These are phyloP conservation scores for Masticophis lateralis DNA, from an alignment of 2,797 vertebrate species.

Conservation along the genomic window DNA sequence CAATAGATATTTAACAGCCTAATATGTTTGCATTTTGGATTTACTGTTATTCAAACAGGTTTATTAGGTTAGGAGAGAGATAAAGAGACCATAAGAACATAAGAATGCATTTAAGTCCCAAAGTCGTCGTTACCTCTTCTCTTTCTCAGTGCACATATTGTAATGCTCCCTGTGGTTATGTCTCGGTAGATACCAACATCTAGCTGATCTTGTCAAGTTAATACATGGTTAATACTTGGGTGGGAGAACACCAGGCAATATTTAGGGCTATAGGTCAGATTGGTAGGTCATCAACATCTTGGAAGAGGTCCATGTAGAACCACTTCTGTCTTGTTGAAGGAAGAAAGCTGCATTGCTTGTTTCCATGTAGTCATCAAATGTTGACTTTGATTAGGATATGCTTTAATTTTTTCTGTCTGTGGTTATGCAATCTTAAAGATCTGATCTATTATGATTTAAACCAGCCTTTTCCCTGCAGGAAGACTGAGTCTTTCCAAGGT, in stretches of 20 bases:
- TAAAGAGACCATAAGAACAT: background rate
- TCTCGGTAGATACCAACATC: background rate
- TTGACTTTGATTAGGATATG: background rate
- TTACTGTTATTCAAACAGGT: background rate
- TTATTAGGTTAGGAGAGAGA: background rate
- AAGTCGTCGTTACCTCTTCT: background rate
- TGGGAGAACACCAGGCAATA: background rate
- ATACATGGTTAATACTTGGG: background rate
- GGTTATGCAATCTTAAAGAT: background rate
- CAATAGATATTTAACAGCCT: background rate
- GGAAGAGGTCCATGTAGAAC: background rate
- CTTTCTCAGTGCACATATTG: background rate
- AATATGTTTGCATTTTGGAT: background rate
- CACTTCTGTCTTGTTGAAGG: background rate
- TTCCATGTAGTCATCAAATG: background rate
- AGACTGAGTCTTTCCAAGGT: background rate
- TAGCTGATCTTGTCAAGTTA: background rate
- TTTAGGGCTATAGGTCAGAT: background rate
- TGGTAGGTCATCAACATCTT: background rate
- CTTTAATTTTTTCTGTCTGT: background rate
- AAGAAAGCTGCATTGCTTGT: background rate
- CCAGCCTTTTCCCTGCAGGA: background rate
- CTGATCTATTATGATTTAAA: background rate
- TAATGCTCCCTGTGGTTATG: background rate
- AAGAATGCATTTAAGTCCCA: background rate